Evolutionary conservation across 2,888 invertebrate genomes (phyloP), one percentile per base, ranked within the genome.

Genomic region (Electrophaes corylata): DNA sequence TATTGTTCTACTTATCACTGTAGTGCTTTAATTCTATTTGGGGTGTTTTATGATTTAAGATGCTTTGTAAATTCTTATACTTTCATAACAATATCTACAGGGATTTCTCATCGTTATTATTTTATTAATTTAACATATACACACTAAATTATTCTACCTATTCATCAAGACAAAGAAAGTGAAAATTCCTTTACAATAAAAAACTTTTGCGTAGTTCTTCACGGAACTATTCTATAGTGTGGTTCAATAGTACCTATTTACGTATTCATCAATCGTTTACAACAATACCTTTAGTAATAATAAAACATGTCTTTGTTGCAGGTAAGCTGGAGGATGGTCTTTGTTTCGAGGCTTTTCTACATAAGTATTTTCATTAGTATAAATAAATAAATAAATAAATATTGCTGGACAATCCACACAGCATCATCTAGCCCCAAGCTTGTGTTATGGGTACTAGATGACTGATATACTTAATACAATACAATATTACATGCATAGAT

Each of bases 231-330:
- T 18, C 2, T 31, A 45, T 45, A 43, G 10, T 44, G n/a, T 39
- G 19, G 6, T n/a, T n/a, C n/a, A n/a, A n/a, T 14, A 11, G 40
- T 40, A 19, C 44, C 23, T 33, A 51, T 43, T 55, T 43, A 61
- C 62, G 62, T 67, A 70, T 70, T 65, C 65, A 69, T 66, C 64
- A 66, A 47, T 56, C 43, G 66, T 65, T 62, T 66, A 54, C 55
- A 68, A 73, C 68, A 66, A 71, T 67, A 61, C 66, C 56, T 60
- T 65, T 47, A 73, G 67, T 79, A 81, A 78, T 78, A 77, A 76
- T 70, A 65, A 37, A n/a, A n/a, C 60, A 54, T 79, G 70, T 67
- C 60, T 83, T 87, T 88, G 86, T 88, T 87, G 45, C 88, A 87
- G 88, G 88, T 88, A 88, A 79, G 72, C 66, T 62, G 72, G 73